Percentiles rank a stretch among this genome's conserved stretches.
These are phyloP conservation scores for Sabatieria punctata DNA, from an alignment of 2,888 invertebrate genomes.

Conservation along the genomic window DNA sequence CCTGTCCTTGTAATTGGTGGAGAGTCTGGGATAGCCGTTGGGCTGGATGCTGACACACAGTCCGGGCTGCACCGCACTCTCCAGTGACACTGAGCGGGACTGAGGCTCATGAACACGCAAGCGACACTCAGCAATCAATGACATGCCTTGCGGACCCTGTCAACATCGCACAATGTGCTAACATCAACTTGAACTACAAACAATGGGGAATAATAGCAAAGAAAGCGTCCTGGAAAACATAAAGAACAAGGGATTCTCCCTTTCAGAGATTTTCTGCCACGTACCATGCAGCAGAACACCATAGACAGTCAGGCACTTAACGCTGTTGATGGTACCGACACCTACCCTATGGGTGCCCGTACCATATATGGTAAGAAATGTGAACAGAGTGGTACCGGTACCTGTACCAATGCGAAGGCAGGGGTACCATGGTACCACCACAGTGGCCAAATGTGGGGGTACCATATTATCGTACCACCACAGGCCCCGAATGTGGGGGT, in stretches of 20 bases:
- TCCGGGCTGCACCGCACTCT: constrained; percentile 20
- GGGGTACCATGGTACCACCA: no score
- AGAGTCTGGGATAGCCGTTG: neutral
- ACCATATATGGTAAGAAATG: no score
- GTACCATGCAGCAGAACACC: neutral
- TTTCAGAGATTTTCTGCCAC: neutral
- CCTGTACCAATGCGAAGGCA: no score
- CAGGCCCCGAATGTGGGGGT: no score
- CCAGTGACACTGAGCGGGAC: constrained; percentile 22
- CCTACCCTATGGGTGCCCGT: no score
- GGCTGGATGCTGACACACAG: neutral
- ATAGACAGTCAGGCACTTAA: no score
- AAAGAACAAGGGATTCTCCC: neutral
- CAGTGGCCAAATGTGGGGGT: no score
- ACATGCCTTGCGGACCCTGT: neutral
- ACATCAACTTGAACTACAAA: constrained; percentile 4
- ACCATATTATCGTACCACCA: no score
- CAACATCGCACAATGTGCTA: neutral
- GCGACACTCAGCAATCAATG: constrained; percentile 18
- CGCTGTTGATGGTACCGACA: no score
- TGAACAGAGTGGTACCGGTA: no score
- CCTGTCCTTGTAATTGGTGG: neutral
- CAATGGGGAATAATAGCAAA: neutral
- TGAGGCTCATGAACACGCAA: constrained; percentile 14
- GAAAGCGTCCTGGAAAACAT: neutral